phyloP scores from a whole-genome alignment of 2,797 vertebrate species.

The Myotis myotis region DNA sequence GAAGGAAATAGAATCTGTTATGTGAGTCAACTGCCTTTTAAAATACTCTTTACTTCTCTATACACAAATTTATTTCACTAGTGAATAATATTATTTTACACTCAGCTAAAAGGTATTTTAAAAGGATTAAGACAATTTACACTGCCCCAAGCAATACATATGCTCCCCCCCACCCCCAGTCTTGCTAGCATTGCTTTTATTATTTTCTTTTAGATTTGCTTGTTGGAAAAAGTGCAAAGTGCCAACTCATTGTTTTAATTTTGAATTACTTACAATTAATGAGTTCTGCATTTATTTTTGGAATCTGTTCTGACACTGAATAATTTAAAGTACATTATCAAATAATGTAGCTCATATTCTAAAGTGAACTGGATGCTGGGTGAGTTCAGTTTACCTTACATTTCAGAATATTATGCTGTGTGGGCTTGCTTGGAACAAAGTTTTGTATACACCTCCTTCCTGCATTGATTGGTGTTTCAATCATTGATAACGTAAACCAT shows the following conservation, averaged over 20 bases:
- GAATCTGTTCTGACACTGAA: conserved; percentile 58
- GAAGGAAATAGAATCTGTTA: not conserved
- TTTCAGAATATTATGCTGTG: conserved; percentile 22
- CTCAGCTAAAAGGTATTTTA: not conserved
- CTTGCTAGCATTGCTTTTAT: not conserved
- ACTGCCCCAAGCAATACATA: not conserved
- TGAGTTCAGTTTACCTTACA: conserved; percentile 35
- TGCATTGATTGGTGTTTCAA: not conserved
- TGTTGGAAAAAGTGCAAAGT: conserved; percentile 53
- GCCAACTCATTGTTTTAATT: conserved; percentile 66
- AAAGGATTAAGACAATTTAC: not conserved
- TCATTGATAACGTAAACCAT: not conserved
- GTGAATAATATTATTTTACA: not conserved
- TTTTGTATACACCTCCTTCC: not conserved
- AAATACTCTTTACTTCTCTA: conserved; percentile 34
- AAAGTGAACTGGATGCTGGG: conserved; percentile 51
- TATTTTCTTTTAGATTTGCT: conserved; percentile 16
- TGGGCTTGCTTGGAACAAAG: not conserved
- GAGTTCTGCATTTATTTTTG: conserved; percentile 71
- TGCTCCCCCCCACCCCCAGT: not conserved
- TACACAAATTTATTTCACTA: not conserved
- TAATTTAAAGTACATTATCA: conserved; percentile 68
- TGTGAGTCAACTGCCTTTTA: not conserved
- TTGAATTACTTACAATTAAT: conserved; percentile 73
- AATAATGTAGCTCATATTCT: conserved; percentile 59